Evolutionary conservation across 2,797 vertebrate species (phyloP), one percentile per base, ranked within the genome.

Genomic region (Nannoperca australis): DNA sequence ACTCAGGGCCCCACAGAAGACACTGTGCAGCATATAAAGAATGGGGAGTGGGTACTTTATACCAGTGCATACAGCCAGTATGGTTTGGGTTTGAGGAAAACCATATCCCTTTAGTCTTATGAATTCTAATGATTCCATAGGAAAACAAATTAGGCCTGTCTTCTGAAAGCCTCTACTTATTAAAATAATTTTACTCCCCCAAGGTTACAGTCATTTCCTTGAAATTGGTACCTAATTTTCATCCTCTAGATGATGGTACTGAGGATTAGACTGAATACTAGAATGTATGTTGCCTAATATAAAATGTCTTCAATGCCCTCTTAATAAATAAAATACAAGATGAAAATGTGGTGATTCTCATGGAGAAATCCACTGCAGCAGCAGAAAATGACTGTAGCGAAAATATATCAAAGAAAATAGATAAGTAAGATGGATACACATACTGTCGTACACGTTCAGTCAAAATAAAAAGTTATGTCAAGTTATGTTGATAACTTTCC

Each of bases 201-300:
- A 63, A 76, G 72, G 56, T 65, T 64, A 60, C 62, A 79, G 54
- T 32, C 5, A 66, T 67, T 68, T 50, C 64, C 17, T 70, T 38
- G 3, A 58, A 62, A 60, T 34, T 3, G 69, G 6, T 60, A 51
- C 17, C 44, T 47, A 59, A 66, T 63, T 59, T 54, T 20, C 55
- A 36, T 3, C 47, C 42, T 14, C 11, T 62, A 50, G 65, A 74
- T 32, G 55, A 13, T 32, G 18, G 20, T 1, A 69, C 53, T 30
- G 32, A 38, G 56, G 15, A 51, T 12, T 4, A 5, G 2, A 45
- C 7, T 64, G 53, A 71, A 32, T 6, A 61, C 45, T 13, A 15
- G 11, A 58, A 70, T 64, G 34, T 58, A 65, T 73, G 49, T 27
- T 51, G 22, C 11, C 27, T 63, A 53, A 68, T 32, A 34, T 38